phyloP scores from a whole-genome alignment of 2,797 vertebrate species.

The Remorina albescens region DNA sequence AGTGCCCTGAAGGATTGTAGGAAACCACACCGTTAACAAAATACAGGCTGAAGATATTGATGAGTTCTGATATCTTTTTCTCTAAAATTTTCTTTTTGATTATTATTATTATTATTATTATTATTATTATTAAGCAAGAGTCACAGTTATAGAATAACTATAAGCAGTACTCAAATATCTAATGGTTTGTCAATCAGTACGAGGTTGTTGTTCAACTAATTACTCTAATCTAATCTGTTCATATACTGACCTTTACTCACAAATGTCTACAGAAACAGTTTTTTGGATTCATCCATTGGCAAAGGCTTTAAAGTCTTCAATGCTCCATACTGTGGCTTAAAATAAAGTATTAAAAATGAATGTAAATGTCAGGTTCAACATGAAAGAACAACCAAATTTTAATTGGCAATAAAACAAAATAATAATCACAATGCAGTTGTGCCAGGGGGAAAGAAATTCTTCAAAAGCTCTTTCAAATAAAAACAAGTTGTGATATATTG shows the following conservation, averaged over 20 bases:
- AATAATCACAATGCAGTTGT: slow-evolving; percentile 8
- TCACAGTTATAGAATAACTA: no score
- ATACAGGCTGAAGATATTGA: background rate
- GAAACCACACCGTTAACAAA: background rate
- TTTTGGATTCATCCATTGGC: background rate
- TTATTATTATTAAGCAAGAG: no score
- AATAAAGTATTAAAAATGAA: background rate
- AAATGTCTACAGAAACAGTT: background rate
- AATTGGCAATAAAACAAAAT: slow-evolving; percentile 1
- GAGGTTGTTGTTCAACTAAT: no score
- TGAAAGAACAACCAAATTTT: background rate
- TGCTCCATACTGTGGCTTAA: background rate
- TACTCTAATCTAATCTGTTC: no score
- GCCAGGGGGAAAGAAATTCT: background rate
- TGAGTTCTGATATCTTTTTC: background rate
- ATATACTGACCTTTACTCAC: background rate
- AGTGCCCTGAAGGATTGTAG: background rate
- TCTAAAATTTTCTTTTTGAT: background rate
- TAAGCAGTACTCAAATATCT: background rate
- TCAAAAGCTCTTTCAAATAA: no score
- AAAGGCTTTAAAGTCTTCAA: background rate
- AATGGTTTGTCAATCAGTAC: no score
- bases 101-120: no score
- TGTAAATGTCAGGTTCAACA: background rate
- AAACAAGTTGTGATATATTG: slow-evolving; percentile 11